Evolutionary conservation across 2,797 vertebrate species (phyloP), one percentile per base, ranked within the genome.

Genomic region (Halcyon badia): DNA sequence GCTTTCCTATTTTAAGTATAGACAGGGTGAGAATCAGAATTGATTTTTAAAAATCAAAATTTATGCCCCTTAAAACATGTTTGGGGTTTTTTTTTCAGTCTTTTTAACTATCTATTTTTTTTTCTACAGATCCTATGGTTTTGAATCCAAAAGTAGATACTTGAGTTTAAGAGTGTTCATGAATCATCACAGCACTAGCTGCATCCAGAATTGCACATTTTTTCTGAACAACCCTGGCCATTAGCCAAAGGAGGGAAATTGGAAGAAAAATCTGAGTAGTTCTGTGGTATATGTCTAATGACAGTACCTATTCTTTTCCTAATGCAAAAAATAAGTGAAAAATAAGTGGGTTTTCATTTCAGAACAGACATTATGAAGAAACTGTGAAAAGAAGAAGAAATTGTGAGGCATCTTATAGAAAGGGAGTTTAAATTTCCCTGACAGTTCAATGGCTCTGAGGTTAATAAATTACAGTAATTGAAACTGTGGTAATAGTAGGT

Each of bases 361-460:
- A 87, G 85, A 81, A 52, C 13, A 24, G 42, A 25, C 12, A n/a
- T 16, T 48, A 39, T 19, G 33, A 73, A 62, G 9, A 54, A 80
- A 39, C 3, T 31, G 17, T 25, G 41, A 83, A 85, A 69, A 70
- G 35, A 54, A 84, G 52, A 62, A 87, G 41, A 85, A 75, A 81
- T 26, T 48, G 31, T 44, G 31, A 54, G 83, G 31, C 65, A 51
- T 24, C 6, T 78, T 28, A 33, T 49, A 87, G 41, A 95, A 94
- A 62, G 25, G 7, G 89, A 64, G 14, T 69, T 64, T 89, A 72
- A 64, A 24, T 95, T 97, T 94, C 46, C 25, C 18, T 69, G 33
- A 22, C 13, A 72, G 30, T 62, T 91, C 35, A 65, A 11, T 42
- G n/a, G 9, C 90, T 95, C 37, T 76, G 76, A 73, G 39, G 35